A percentile compares a stretch with the other conserved stretches of the same genome.
Evolutionary conservation across 2,797 vertebrate genomes (phyloP).

Genomic region (Phataginus tricuspis): DNA sequence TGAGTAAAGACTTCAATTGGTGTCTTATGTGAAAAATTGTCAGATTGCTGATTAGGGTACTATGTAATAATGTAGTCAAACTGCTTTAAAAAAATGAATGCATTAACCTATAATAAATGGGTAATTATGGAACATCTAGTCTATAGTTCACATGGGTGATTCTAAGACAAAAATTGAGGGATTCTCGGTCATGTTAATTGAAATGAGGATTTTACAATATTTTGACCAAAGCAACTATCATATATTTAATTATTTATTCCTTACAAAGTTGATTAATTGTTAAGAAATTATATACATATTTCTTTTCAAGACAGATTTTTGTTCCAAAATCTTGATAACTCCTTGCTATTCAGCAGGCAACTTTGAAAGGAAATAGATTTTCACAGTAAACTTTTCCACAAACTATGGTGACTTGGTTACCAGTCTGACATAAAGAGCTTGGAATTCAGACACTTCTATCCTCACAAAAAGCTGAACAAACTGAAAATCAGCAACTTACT

Average conservation of each 20-base stretch:
- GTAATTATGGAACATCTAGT: background rate
- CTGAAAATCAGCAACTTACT: background rate
- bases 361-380: background rate
- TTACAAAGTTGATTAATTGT: background rate
- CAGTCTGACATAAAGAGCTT: background rate
- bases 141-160: background rate
- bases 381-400: background rate
- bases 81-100: background rate
- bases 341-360: background rate
- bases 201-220: constrained; percentile 33
- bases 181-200: background rate
- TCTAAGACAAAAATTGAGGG: background rate
- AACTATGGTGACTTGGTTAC: background rate
- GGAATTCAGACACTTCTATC: background rate
- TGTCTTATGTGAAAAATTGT: background rate
- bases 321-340: background rate
- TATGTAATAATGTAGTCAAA: background rate
- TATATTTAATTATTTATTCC: background rate
- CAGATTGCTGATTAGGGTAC: background rate
- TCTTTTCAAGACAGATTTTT: background rate
- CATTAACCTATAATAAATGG: background rate
- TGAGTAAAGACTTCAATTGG: background rate
- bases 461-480: background rate
- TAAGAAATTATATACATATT: background rate
- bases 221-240: background rate